Evolutionary conservation across 2,888 invertebrate species (phyloP).

Genomic region (Acronicta leporina): DNA sequence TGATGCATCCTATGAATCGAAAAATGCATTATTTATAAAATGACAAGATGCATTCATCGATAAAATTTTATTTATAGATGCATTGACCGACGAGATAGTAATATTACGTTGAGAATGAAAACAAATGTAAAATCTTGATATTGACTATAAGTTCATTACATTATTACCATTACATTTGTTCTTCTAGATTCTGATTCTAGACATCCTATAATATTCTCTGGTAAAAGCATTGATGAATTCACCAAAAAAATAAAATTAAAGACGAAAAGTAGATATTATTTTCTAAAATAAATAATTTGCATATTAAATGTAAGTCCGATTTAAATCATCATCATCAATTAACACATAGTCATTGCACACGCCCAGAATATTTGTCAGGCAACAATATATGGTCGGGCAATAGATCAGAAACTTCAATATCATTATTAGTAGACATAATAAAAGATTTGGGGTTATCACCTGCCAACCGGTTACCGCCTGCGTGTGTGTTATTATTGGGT

Average conservation of each 20-base stretch:
- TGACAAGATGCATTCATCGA: conserved; percentile 7
- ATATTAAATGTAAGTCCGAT: too few relatives aligned
- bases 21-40: conserved; percentile 23
- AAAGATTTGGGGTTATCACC: conserved; percentile 28
- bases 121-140: conserved; percentile 1
- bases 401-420: conserved; percentile 10
- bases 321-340: too few relatives aligned
- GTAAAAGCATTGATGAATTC: neutral
- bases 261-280: too few relatives aligned
- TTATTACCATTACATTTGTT: too few relatives aligned
- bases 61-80: conserved; percentile 21
- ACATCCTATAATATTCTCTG: neutral
- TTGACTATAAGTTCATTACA: neutral
- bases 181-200: neutral
- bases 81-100: conserved; percentile 9
- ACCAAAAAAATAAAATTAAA: too few relatives aligned
- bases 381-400: neutral
- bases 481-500: too few relatives aligned
- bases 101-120: conserved; percentile 6
- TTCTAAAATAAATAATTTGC: too few relatives aligned
- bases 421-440: conserved; percentile 21
- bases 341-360: neutral
- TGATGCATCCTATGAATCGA: conserved; percentile 14
- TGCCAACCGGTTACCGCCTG: too few relatives aligned
- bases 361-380: neutral